Conservation (phyloP, 2,888 invertebrate species). For the Perizoma affinitatum region DNA sequence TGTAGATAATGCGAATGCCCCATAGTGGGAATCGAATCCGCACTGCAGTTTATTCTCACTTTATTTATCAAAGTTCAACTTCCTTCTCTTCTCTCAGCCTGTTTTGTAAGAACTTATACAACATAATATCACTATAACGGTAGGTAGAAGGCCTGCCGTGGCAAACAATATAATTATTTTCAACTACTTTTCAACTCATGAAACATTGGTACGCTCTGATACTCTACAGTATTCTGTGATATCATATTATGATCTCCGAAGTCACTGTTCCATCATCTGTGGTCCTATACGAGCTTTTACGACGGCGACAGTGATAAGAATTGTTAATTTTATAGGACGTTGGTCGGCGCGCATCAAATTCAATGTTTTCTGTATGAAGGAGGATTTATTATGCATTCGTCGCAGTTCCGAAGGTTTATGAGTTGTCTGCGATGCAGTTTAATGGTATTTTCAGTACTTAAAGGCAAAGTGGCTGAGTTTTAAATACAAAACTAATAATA, state of each 20-base stretch:
- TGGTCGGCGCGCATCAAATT: conserved; percentile 28
- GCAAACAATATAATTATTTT: not conserved
- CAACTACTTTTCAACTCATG: conserved; percentile 10
- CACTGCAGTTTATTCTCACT: too few species aligned
- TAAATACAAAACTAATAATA: not conserved
- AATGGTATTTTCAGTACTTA: conserved; percentile 2
- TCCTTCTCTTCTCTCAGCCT: too few species aligned
- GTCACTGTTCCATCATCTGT: conserved; percentile 10
- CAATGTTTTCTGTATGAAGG: conserved; percentile 26
- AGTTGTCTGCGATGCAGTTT: conserved; percentile 1
- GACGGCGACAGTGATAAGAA: conserved; percentile 74
- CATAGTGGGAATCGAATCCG: too few species aligned
- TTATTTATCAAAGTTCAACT: too few species aligned
- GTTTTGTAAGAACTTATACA: too few species aligned
- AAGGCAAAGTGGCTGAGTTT: conserved; percentile 3
- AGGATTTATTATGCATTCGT: conserved; percentile 24
- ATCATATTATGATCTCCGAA: not conserved
- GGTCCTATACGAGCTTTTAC: conserved; percentile 54
- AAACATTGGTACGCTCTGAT: not conserved
- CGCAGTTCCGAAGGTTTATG: conserved; percentile 27
- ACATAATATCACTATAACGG: too few species aligned
- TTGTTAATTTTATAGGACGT: conserved; percentile 73
- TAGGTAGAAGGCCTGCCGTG: not conserved
- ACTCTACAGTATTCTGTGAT: not conserved
- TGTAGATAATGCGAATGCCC: too few species aligned